Conservation (phyloP, 2,113 vertebrate genomes). For the Gallinago jamesoni region DNA sequence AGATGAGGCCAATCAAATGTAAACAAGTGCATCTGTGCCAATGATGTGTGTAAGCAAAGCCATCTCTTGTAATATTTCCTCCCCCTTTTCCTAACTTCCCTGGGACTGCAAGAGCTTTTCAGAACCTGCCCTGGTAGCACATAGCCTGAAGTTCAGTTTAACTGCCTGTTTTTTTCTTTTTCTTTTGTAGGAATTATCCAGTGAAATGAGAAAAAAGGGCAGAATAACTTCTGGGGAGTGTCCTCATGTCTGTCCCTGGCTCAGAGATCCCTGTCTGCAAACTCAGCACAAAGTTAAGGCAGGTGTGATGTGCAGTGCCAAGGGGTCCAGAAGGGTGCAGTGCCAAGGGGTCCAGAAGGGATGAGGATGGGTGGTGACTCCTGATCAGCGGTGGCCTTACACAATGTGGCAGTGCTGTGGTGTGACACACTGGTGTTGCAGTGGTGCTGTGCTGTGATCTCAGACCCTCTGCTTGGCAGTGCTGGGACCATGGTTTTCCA, state of each 20-base stretch:
- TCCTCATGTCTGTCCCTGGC: background rate
- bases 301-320: background rate
- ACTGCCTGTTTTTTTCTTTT: background rate
- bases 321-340: background rate
- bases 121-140: background rate
- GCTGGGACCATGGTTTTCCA: background rate
- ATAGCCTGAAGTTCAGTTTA: background rate
- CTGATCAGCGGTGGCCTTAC: background rate
- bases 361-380: background rate
- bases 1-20: conserved; percentile 49
- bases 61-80: conserved; percentile 24
- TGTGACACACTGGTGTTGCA: background rate
- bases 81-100: background rate
- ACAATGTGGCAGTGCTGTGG: background rate
- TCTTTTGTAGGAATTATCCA: background rate
- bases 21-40: conserved; percentile 37
- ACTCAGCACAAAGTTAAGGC: background rate
- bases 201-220: background rate
- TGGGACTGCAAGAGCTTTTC: background rate
- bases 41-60: background rate
- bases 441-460: fast-evolving
- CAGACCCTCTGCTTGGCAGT: background rate
- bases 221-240: background rate
- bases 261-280: background rate
- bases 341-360: background rate